Evolutionary conservation across 2,113 vertebrate genomes (phyloP).

Genomic region (Odobenus rosmarus): DNA sequence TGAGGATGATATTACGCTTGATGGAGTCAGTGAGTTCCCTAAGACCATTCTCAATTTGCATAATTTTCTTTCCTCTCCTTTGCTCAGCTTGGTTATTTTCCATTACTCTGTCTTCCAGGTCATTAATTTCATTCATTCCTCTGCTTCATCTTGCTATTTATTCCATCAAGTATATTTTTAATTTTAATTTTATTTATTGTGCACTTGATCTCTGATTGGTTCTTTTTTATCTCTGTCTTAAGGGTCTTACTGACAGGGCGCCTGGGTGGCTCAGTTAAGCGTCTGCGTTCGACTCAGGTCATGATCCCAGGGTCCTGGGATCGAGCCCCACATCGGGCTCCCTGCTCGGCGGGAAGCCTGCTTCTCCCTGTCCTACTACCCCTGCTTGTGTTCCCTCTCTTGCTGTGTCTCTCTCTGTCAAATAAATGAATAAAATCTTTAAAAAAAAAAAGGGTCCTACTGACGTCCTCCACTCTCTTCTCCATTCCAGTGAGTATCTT

Average conservation of each 20-base stretch:
- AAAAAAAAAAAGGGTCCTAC: neutral
- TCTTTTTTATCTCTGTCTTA: neutral
- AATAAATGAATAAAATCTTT: too few species aligned
- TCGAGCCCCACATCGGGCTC: too few species aligned
- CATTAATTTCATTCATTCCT: neutral
- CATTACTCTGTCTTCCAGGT: neutral
- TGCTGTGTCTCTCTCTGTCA: too few species aligned
- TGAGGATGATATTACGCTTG: neutral
- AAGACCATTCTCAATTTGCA: neutral
- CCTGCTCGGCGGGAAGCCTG: too few species aligned
- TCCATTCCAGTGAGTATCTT: neutral
- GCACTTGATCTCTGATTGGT: neutral
- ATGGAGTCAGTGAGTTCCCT: neutral
- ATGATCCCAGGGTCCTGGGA: too few species aligned
- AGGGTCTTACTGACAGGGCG: neutral
- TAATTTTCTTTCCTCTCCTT: neutral
- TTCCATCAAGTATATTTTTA: neutral
- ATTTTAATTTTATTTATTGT: neutral
- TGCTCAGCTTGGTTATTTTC: neutral
- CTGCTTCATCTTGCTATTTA: neutral
- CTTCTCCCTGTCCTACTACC: too few species aligned
- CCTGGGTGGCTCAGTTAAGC: too few species aligned
- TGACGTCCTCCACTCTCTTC: neutral
- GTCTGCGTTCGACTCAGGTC: too few species aligned
- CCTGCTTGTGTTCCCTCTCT: too few species aligned